Base-by-base conservation (phyloP, 2,888 invertebrate species). In the Sinhomidia bicolor region DNA sequence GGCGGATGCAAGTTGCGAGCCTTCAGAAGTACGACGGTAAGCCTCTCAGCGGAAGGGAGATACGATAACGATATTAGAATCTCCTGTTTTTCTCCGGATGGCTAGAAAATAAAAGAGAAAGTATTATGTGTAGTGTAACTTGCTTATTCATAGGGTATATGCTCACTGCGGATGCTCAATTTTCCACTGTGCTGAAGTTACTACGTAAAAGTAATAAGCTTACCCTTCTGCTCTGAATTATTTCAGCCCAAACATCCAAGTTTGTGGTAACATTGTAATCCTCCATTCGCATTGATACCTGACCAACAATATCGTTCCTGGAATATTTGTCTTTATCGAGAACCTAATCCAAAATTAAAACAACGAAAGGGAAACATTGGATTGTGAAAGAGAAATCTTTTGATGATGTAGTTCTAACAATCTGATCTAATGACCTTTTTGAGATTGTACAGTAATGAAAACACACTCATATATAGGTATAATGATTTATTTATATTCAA, bases 241-340 rank as follows among this genome's bases (percentile, higher is more conserved):
- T 95, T 93, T 98, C 98, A 0, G 97, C 97, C 98, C 98, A 98
- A 65, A 98, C 96, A 94, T 98, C 96, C 17, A 96, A 95, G 29
- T 96, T 96, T 5, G 96, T 96, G 0, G 96, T 96, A 26, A 97
- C 95, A 93, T 98, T 97, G 76, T 97, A 95, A 44, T 96, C 96
- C 29, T 96, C 96, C 92, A 98, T 95, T 0, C 95, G 95, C 85
- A 98, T 96, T 91, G 96, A 95, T 0, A 97, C 96, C 90, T 97
- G 97, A 0, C 98, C 98, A 92, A 97, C 96, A 23, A 97, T 96
- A 93, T 97, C 98, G 93, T 97, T 97, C 82, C 97, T 96, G 17
- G 97, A 97, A 94, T 96, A 98, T 91, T 97, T 94, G 93, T 95
- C 95, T 92, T 94, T 95, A 93, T 95, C 95, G 91, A 94, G 94